phyloP scores from a whole-genome alignment of 2,797 vertebrate species.

The Remorina albescens region DNA sequence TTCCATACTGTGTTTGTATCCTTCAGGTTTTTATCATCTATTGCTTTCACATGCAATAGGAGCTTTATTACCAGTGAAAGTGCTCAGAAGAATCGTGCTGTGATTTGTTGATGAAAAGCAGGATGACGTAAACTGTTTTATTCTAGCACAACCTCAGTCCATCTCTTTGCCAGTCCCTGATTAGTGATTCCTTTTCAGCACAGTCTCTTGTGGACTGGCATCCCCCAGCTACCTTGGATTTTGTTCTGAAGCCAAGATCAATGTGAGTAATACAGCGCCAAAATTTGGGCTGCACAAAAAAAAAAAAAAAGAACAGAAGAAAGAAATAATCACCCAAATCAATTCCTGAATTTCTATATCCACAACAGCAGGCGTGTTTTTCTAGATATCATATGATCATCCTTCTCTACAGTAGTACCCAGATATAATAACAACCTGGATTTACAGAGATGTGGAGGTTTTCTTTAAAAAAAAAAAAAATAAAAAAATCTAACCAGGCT shows the following conservation, averaged over 20 bases:
- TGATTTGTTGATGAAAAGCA: conserved; percentile 11
- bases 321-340: conserved; percentile 56
- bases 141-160: conserved; percentile 20
- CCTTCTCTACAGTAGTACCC: conserved; percentile 25
- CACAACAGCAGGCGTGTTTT: conserved; percentile 44
- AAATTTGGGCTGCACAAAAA: conserved; percentile 31
- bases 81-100: neutral
- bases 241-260: conserved; percentile 56
- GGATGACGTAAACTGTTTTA: conserved; percentile 11
- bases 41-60: neutral
- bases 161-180: conserved; percentile 38
- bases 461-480: conserved; percentile 36
- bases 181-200: conserved; percentile 69
- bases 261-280: conserved; percentile 56
- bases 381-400: conserved; percentile 44
- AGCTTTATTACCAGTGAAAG: conserved; percentile 4
- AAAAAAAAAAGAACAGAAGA: neutral
- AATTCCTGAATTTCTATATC: conserved; percentile 54
- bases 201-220: conserved; percentile 34
- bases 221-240: conserved; percentile 42
- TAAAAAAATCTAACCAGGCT: neutral
- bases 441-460: conserved; percentile 57
- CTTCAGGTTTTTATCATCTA: neutral
- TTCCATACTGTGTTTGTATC: neutral
- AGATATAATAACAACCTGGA: conserved; percentile 48